Conservation (phyloP, 2,888 invertebrate genomes). For the Plusia festucae region DNA sequence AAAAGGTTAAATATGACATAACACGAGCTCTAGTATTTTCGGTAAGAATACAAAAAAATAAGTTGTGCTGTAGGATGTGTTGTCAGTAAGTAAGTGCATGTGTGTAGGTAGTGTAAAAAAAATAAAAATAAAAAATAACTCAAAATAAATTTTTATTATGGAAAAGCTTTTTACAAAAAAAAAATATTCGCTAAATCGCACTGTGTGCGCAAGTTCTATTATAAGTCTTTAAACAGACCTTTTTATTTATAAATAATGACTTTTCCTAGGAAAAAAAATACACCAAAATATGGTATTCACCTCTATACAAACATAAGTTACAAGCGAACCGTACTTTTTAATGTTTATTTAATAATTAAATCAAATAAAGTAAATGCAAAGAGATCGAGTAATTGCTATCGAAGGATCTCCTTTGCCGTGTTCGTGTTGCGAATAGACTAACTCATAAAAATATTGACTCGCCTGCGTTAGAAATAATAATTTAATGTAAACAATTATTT, state of each 20-base stretch:
- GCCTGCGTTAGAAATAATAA: neutral
- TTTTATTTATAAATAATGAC: slow-evolving; percentile 72
- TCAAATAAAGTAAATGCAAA: slow-evolving; percentile 63
- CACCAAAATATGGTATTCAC: slow-evolving; percentile 74
- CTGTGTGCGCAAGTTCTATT: slow-evolving; percentile 62
- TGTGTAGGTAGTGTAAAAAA: slow-evolving; percentile 20
- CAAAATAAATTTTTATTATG: slow-evolving; percentile 59
- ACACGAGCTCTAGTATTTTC: slow-evolving; percentile 13
- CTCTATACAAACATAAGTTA: slow-evolving; percentile 62
- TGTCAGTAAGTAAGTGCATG: slow-evolving; percentile 20
- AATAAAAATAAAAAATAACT: slow-evolving; percentile 36
- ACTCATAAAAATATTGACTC: neutral
- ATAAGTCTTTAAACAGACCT: slow-evolving; percentile 83
- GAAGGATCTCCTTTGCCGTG: slow-evolving; percentile 56
- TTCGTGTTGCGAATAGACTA: slow-evolving; percentile 35
- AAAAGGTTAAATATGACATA: too few relatives aligned
- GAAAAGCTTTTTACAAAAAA: slow-evolving; percentile 59
- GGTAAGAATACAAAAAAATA: slow-evolving; percentile 1
- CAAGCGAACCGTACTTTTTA: slow-evolving; percentile 58
- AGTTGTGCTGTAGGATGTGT: slow-evolving; percentile 17
- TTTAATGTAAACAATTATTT: slow-evolving; percentile 7
- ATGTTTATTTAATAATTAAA: slow-evolving; percentile 47
- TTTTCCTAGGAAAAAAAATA: slow-evolving; percentile 79
- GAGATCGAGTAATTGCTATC: slow-evolving; percentile 57
- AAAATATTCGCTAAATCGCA: slow-evolving; percentile 59